phyloP scores from a whole-genome alignment of 2,797 vertebrate genomes.

The Tapera naevia region DNA sequence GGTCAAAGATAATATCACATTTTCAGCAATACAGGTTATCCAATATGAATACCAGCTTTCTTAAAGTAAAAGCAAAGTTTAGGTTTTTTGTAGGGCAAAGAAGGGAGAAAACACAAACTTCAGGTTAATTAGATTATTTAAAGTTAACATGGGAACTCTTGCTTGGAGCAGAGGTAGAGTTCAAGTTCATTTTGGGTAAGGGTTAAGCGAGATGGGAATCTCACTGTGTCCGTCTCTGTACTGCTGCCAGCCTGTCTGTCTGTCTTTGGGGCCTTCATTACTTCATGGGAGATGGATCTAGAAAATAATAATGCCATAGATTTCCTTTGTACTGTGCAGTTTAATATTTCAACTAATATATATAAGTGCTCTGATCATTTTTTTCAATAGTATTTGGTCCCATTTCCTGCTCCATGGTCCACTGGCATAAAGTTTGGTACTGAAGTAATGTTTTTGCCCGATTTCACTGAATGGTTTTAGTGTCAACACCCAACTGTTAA shows the following conservation, averaged over 20 bases:
- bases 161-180: not conserved
- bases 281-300: not conserved
- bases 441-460: not conserved
- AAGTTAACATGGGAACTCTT: not conserved
- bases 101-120: not conserved
- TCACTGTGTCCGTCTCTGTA: accelerated
- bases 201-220: not conserved
- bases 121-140: not conserved
- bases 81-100: not conserved
- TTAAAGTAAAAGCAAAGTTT: not conserved
- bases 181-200: not conserved
- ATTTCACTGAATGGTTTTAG: not conserved
- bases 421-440: not conserved
- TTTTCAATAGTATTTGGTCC: not conserved
- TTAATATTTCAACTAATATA: not conserved
- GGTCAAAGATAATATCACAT: not conserved
- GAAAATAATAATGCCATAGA: not conserved
- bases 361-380: not conserved
- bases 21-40: not conserved
- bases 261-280: not conserved
- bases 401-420: not conserved
- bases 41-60: not conserved
- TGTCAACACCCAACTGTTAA: constrained; percentile 35
- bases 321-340: not conserved
- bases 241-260: not conserved